A percentile compares a stretch with the other conserved stretches of the same genome.
Evolutionary conservation across 2,888 invertebrate species (phyloP).

Genomic region (Seira musarum): DNA sequence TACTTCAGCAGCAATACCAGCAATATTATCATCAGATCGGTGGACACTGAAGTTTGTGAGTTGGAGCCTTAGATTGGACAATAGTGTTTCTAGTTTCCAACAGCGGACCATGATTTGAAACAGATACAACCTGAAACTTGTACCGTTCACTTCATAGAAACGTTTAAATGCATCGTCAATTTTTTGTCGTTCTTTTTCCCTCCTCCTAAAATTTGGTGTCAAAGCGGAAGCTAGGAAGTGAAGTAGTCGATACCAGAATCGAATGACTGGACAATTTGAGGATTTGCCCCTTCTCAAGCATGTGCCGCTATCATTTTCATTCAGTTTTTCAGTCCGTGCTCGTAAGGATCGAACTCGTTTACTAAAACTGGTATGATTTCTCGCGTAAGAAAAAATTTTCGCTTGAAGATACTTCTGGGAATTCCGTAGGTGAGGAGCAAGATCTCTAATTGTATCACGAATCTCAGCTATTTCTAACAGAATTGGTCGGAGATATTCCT

Average conservation of each 20-base stretch:
- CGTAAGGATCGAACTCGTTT: conserved; percentile 4
- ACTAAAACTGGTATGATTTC: conserved; percentile 17
- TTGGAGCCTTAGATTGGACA: conserved; percentile 4
- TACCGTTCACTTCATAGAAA: conserved; percentile 16
- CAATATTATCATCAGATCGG: not conserved
- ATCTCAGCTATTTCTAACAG: conserved; percentile 23
- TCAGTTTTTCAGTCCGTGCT: not conserved
- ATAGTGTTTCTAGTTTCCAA: not conserved
- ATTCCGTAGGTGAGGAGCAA: conserved; percentile 14
- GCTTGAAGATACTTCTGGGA: conserved; percentile 13
- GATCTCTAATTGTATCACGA: conserved; percentile 17
- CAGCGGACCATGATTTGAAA: conserved; percentile 2
- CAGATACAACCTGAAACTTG: not conserved
- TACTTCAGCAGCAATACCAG: conserved; percentile 20
- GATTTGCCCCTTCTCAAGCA: too few relatives aligned
- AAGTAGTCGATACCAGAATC: not conserved
- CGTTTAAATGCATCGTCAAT: conserved; percentile 15
- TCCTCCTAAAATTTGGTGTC: not conserved
- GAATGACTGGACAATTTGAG: not conserved
- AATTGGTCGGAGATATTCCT: not conserved
- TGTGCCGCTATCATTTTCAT: too few relatives aligned
- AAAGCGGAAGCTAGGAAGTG: not conserved
- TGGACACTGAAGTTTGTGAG: not conserved
- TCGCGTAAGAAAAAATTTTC: conserved; percentile 25
- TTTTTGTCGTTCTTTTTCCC: not conserved